Percentiles rank a stretch among this genome's conserved stretches.
Conservation (phyloP, 1,140 invertebrate species). For the Holotrichia oblita region DNA sequence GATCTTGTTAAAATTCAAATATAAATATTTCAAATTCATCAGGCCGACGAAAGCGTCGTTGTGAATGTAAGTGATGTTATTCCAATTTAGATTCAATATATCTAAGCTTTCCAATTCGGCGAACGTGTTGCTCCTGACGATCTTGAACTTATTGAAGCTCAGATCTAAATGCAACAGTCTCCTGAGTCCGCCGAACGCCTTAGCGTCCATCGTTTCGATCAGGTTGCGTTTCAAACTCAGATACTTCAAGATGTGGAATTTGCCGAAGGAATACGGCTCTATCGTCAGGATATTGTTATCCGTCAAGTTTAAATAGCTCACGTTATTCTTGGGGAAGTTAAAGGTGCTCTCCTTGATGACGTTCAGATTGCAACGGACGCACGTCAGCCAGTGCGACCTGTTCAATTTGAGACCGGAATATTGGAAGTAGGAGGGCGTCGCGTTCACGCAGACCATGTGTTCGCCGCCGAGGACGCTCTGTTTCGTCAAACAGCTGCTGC, state of each 20-base stretch:
- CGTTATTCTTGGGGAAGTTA: constrained; percentile 52
- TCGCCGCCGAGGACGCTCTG: constrained; percentile 41
- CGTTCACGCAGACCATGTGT: constrained; percentile 53
- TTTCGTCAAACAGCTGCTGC: constrained; percentile 38
- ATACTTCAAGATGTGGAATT: constrained; percentile 51
- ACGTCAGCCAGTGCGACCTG: constrained; percentile 53
- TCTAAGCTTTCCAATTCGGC: constrained; percentile 54
- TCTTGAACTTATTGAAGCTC: constrained; percentile 52
- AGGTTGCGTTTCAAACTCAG: constrained; percentile 53
- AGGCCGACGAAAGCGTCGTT: constrained; percentile 55
- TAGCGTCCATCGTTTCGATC: constrained; percentile 49
- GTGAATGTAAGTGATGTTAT: constrained; percentile 52
- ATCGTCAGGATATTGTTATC: constrained; percentile 47
- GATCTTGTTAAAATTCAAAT: constrained; percentile 54
- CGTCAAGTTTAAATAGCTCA: constrained; percentile 49
- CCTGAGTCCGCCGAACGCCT: constrained; percentile 51
- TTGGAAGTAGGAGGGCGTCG: constrained; percentile 50
- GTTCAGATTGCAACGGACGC: constrained; percentile 52
- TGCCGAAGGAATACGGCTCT: constrained; percentile 51
- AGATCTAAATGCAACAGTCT: constrained; percentile 54
- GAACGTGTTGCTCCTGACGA: constrained; percentile 53
- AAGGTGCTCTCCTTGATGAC: constrained; percentile 54
- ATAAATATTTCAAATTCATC: constrained; percentile 54
- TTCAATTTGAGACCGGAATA: constrained; percentile 50
- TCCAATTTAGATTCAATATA: constrained; percentile 54